phyloP scores from a whole-genome alignment of 2,888 invertebrate species.

The Nomada ruficornis region DNA sequence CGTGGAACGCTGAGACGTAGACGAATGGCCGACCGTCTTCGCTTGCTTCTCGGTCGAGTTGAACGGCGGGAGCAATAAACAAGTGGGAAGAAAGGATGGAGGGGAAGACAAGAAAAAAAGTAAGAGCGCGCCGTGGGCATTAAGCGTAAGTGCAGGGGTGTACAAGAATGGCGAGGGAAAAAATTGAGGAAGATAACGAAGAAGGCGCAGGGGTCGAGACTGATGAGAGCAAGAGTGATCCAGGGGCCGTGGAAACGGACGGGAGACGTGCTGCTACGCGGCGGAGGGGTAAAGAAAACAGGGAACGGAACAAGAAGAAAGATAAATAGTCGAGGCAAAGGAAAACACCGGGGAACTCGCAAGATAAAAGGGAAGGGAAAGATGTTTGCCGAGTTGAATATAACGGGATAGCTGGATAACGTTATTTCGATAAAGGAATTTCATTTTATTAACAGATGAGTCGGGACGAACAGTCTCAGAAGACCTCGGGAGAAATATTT shows the following conservation, averaged over 20 bases:
- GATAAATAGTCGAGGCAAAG: conserved; percentile 49
- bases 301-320: conserved; percentile 40
- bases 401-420: background rate
- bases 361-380: conserved; percentile 1
- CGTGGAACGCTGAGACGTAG: conserved; percentile 48
- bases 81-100: background rate
- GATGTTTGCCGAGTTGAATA: conserved; percentile 29
- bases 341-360: conserved; percentile 26
- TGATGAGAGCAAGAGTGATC: conserved; percentile 45
- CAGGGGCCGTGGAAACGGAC: conserved; percentile 17
- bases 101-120: background rate
- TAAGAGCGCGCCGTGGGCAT: conserved; percentile 39
- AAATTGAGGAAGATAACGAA: conserved; percentile 37
- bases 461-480: too few species aligned
- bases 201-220: conserved; percentile 35
- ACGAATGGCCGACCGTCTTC: conserved; percentile 54
- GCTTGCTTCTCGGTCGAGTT: conserved; percentile 10
- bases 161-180: conserved; percentile 20
- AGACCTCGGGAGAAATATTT: background rate
- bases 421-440: conserved; percentile 26
- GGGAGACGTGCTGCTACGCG: conserved; percentile 31
- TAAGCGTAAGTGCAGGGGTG: conserved; percentile 23
- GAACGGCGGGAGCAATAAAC: conserved; percentile 45
- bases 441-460: too few species aligned
- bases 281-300: conserved; percentile 42